phyloP scores from a whole-genome alignment of 2,113 vertebrate genomes.

The Pogonocichla stellata region DNA sequence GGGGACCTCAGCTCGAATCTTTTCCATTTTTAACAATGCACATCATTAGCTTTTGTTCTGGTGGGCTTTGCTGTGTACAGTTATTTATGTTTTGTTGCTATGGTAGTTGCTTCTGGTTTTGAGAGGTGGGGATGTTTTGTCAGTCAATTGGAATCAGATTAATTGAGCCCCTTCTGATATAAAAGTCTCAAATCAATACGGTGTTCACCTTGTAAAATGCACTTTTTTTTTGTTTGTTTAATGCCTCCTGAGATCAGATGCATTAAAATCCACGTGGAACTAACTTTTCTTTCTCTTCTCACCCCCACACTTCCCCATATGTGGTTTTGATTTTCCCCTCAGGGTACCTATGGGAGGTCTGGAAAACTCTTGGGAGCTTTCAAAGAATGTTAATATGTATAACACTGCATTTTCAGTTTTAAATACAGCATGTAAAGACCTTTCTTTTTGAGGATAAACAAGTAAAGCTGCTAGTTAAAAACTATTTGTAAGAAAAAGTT shows the following conservation, averaged over 20 bases:
- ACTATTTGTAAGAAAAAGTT: conserved; percentile 4
- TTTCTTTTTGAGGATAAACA: conserved; percentile 29
- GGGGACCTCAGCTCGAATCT: background rate
- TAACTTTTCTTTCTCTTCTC: conserved; percentile 32
- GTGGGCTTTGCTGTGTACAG: background rate
- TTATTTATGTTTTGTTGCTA: background rate
- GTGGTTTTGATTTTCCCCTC: conserved; percentile 59
- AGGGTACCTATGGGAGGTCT: conserved; percentile 54
- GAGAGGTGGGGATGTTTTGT: background rate
- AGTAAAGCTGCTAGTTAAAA: conserved; percentile 27
- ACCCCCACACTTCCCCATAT: conserved; percentile 60
- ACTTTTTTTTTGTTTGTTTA: background rate
- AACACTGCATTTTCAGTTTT: conserved; percentile 30
- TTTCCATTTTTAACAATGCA: background rate
- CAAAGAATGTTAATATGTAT: conserved; percentile 50
- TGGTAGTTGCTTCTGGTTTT: background rate
- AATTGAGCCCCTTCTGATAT: background rate
- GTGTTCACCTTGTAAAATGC: conserved; percentile 19
- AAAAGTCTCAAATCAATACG: conserved; percentile 27
- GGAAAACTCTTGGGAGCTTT: conserved; percentile 49
- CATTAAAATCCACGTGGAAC: conserved; percentile 34
- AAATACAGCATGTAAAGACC: background rate
- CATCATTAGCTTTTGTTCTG: background rate
- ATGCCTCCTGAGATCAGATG: background rate
- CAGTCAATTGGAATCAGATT: conserved; percentile 11